Evolutionary conservation across 92 coral and sea anemone genomes (phyloP).

Genomic region (Zoanthus solanderi): DNA sequence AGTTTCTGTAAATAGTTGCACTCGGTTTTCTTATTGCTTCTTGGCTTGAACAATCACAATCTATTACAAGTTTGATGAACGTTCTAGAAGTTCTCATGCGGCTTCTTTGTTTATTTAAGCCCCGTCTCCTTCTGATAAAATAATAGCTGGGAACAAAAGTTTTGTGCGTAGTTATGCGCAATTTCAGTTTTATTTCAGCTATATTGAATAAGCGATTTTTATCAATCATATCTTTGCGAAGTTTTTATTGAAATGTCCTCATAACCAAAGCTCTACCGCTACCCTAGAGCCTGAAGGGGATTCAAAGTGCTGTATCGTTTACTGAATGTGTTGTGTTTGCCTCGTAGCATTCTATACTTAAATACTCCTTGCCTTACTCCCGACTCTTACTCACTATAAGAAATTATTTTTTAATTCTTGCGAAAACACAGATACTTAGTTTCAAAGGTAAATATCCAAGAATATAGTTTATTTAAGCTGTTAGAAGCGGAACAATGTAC

Average conservation of each 20-base stretch:
- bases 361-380: background rate
- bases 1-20: too few relatives aligned
- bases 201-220: conserved; percentile 19
- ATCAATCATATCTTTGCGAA: conserved; percentile 20
- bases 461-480: background rate
- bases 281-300: background rate
- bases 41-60: background rate
- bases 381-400: background rate
- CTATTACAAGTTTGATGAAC: background rate
- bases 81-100: conserved; percentile 33
- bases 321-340: conserved; percentile 8
- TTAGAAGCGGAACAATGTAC: conserved; percentile 1
- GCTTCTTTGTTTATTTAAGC: background rate
- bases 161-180: background rate
- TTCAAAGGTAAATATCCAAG: background rate
- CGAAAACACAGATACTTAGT: background rate
- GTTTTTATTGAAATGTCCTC: background rate
- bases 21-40: background rate
- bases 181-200: conserved; percentile 15
- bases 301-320: conserved; percentile 15
- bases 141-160: background rate
- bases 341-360: conserved; percentile 12
- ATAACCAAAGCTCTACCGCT: background rate
- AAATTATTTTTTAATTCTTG: conserved; percentile 1
- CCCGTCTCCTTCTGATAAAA: background rate